These are phyloP conservation scores for Poeciliopsis prolifica DNA, from an alignment of 2,113 vertebrate species.

Conservation along the genomic window DNA sequence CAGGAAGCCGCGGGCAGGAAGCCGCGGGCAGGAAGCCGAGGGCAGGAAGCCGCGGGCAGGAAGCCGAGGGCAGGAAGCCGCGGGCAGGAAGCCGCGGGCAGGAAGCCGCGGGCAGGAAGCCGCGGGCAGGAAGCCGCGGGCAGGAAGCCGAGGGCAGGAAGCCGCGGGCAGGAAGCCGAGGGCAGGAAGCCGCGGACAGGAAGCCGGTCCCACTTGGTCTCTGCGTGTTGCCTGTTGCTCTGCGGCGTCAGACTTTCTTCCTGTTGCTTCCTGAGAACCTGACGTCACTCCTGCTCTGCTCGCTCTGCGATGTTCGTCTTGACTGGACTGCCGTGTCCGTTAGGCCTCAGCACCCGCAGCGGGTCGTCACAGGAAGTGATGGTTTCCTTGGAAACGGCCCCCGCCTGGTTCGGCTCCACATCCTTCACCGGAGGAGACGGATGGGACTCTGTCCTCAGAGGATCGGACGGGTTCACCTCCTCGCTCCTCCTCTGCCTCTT, in stretches of 20 bases:
- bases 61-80: no score
- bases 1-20: no score
- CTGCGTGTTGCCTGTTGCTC: not conserved
- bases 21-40: no score
- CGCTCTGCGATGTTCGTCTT: constrained; percentile 66
- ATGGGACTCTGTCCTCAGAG: constrained; percentile 73
- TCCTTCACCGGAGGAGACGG: constrained; percentile 38
- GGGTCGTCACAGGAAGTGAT: constrained; percentile 82
- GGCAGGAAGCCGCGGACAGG: no score
- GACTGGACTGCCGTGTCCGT: constrained; percentile 73
- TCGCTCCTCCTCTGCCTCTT: constrained; percentile 81
- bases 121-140: no score
- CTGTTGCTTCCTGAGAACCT: not conserved
- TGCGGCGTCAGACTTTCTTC: not conserved
- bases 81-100: no score
- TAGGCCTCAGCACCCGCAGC: constrained; percentile 73
- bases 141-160: no score
- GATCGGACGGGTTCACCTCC: constrained; percentile 79
- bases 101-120: no score
- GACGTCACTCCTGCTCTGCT: constrained; percentile 48
- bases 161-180: no score
- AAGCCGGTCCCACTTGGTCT: not conserved
- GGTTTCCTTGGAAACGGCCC: constrained; percentile 78
- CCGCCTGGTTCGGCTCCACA: constrained; percentile 47
- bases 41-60: no score